Evolutionary conservation across 2,888 invertebrate species (phyloP).

Genomic region (Ennomos erosarius): DNA sequence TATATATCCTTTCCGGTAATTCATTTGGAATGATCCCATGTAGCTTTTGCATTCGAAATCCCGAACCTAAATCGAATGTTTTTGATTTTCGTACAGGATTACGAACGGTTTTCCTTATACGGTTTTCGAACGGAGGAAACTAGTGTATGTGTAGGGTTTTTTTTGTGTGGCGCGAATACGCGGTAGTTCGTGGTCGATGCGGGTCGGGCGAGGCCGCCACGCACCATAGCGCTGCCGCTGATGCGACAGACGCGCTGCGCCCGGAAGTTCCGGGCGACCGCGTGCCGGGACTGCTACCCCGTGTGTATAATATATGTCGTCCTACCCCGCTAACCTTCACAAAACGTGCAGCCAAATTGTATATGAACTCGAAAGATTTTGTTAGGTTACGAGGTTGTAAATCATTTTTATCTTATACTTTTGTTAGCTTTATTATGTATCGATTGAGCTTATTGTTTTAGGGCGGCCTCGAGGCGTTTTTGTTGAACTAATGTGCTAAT

Average conservation of each 20-base stretch:
- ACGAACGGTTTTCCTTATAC: too few relatives aligned
- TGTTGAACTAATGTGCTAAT: background rate
- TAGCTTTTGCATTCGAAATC: too few relatives aligned
- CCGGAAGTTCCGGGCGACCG: too few relatives aligned
- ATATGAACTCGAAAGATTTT: constrained; percentile 74
- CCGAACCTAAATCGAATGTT: too few relatives aligned
- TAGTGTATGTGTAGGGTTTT: too few relatives aligned
- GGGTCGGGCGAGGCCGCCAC: constrained; percentile 19
- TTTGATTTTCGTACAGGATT: too few relatives aligned
- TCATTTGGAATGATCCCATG: too few relatives aligned
- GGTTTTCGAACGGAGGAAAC: too few relatives aligned
- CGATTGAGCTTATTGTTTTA: constrained; percentile 68
- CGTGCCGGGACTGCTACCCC: constrained; percentile 35
- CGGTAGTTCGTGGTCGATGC: constrained; percentile 6
- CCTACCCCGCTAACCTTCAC: constrained; percentile 53
- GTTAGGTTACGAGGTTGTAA: constrained; percentile 83
- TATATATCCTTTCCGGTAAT: too few relatives aligned
- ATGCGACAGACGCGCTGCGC: constrained; percentile 42
- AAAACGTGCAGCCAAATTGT: constrained; percentile 68
- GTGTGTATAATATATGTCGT: constrained; percentile 73
- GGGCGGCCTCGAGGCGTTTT: constrained; percentile 40
- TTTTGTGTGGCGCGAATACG: background rate
- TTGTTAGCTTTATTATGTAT: constrained; percentile 82
- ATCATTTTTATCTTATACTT: constrained; percentile 83
- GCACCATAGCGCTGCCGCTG: constrained; percentile 41